Base-by-base conservation (phyloP, 2,888 invertebrate species). In the Cephus spinipes region DNA sequence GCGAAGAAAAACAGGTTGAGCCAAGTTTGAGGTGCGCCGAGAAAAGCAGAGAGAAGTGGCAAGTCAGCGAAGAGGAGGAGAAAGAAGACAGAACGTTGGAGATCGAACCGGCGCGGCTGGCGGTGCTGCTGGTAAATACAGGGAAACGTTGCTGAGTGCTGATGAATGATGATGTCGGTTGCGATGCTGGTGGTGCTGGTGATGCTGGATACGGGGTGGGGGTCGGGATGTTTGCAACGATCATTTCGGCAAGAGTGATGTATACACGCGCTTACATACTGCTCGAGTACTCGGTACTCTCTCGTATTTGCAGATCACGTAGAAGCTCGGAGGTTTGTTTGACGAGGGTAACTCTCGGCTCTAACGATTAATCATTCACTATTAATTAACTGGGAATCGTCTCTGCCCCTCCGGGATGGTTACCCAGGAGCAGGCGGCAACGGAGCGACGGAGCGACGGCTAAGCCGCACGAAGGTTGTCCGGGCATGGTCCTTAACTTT, bases 331-430 rank as follows among this genome's bases (percentile, higher is more conserved):
- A 86, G 87, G 85, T 87, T 88, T 87, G 88, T 90, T 90, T 89
- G 90, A 89, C 87, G 87, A 90, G 89, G 88, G 88, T 90, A 85
- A 78, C 82, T 77, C 76, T 77, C 76, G 81, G 79, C 85, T 85
- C 85, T 78, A 83, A 84, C 89, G 88, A 90, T 90, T 90, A 90
- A 90, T 90, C 88, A 88, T 86, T 87, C 82, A 86, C 87, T 88
- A 90, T 90, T 89, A 90, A 90, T 90, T 90, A 89, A 89, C 89
- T 85, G 34, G 35, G 83, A 86, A 87, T 88, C 84, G 84, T 79
- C 77, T 12, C 31, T 69, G 75, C 55, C 80, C 75, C 76, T 69
- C 15, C 69, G 23, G 68, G 79, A 79, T 23, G 78, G 40, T 40
- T 15, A 15, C 15, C 40, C 40, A 1, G 40, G 40, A 15, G 40